A percentile compares a stretch with the other conserved stretches of the same genome.
These are phyloP conservation scores for Erithacus rubecula DNA, from an alignment of 2,797 vertebrate genomes.

Conservation along the genomic window DNA sequence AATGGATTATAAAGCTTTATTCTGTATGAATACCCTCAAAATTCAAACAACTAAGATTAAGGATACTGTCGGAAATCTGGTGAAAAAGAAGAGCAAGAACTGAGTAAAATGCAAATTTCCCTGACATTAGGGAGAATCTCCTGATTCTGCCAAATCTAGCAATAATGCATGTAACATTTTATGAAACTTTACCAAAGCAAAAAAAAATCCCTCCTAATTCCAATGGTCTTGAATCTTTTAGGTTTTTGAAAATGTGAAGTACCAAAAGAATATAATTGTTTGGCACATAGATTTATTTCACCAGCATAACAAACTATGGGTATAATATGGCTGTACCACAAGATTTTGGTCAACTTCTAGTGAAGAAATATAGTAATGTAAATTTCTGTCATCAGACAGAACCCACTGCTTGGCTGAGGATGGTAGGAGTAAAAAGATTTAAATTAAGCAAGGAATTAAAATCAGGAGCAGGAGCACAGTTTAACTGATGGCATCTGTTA, in stretches of 20 bases:
- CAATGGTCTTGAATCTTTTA: background rate
- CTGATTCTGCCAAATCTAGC: background rate
- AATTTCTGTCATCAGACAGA: background rate
- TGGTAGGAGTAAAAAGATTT: background rate
- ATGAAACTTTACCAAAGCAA: background rate
- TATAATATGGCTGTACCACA: background rate
- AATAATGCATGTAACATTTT: background rate
- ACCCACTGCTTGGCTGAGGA: background rate
- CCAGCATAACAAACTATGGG: rapidly evolving
- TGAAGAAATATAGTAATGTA: background rate
- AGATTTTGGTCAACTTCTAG: background rate
- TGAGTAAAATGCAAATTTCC: background rate
- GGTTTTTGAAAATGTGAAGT: background rate
- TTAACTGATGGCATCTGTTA: background rate
- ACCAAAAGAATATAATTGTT: background rate
- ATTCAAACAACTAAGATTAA: background rate
- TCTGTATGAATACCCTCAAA: background rate
- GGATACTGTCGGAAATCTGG: background rate
- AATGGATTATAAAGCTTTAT: background rate
- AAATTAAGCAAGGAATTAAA: background rate
- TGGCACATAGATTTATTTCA: background rate
- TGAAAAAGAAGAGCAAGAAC: background rate
- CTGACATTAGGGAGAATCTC: background rate
- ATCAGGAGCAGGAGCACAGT: background rate
- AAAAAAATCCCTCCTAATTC: background rate